Evolutionary conservation across 2,888 invertebrate genomes (phyloP).

Genomic region (Macroteleia sp.): DNA sequence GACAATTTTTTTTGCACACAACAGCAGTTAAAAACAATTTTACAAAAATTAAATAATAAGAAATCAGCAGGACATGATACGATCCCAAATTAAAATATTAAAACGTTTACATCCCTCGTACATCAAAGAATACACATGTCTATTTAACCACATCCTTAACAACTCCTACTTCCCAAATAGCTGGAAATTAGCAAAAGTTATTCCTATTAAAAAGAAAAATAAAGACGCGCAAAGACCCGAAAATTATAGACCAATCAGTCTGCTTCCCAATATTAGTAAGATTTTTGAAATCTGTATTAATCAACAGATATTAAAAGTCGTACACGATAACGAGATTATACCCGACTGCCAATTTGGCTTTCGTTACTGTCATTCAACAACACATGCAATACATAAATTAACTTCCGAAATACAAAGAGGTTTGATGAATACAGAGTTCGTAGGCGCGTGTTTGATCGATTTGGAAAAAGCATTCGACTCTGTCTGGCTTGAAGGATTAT

Average conservation of each 20-base stretch:
- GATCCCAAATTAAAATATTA: slow-evolving; percentile 26
- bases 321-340: neutral
- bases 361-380: neutral
- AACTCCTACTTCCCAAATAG: slow-evolving; percentile 34
- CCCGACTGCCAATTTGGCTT: slow-evolving; percentile 1
- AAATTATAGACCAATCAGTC: slow-evolving; percentile 63
- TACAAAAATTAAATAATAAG: slow-evolving; percentile 25
- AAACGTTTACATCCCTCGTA: slow-evolving; percentile 32
- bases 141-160: slow-evolving; percentile 57
- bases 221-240: neutral
- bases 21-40: neutral
- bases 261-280: slow-evolving; percentile 44
- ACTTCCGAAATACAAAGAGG: neutral
- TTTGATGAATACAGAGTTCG: neutral
- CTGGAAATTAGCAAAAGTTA: slow-evolving; percentile 55
- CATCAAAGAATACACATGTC: neutral
- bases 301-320: neutral
- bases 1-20: slow-evolving; percentile 2
- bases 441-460: slow-evolving; percentile 22
- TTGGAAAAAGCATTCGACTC: slow-evolving; percentile 13
- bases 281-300: slow-evolving; percentile 14
- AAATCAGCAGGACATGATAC: slow-evolving; percentile 41
- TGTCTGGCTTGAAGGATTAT: slow-evolving; percentile 4
- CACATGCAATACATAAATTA: neutral
- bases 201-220: slow-evolving; percentile 43